Percentiles rank a stretch among this genome's conserved stretches.
Evolutionary conservation across 1,140 invertebrate genomes (phyloP).

Genomic region (Caenorhabditis latens): DNA sequence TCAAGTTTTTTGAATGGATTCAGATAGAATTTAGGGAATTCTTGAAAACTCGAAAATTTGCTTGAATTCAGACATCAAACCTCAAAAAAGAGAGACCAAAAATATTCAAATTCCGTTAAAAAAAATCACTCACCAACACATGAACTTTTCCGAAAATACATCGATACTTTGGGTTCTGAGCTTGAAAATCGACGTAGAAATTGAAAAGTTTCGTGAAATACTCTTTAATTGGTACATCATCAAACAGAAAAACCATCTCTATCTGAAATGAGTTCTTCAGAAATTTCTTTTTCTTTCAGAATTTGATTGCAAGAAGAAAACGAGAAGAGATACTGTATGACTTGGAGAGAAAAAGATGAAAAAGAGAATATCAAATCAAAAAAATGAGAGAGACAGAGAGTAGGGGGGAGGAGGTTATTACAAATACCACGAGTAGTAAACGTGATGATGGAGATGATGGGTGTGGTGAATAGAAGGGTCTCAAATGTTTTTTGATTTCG

Average conservation of each 20-base stretch:
- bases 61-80: too few species aligned
- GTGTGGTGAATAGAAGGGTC: neutral
- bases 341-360: neutral
- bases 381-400: neutral
- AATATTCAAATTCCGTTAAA: neutral
- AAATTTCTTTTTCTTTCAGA: neutral
- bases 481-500: too few species aligned
- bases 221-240: slow-evolving; percentile 22
- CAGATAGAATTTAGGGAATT: too few species aligned
- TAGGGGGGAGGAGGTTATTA: neutral
- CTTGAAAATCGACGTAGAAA: slow-evolving; percentile 40
- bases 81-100: too few species aligned
- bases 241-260: slow-evolving; percentile 34
- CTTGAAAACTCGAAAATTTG: too few species aligned
- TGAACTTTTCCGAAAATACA: slow-evolving; percentile 36
- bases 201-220: slow-evolving; percentile 50
- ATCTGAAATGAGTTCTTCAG: neutral
- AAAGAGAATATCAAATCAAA: slow-evolving; percentile 7
- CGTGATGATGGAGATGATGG: neutral
- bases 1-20: too few species aligned
- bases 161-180: slow-evolving; percentile 1
- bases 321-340: neutral
- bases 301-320: neutral
- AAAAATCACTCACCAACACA: slow-evolving; percentile 29
- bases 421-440: slow-evolving; percentile 7